Percentiles rank a stretch among this genome's conserved stretches.
These are phyloP conservation scores for Drosophila cyrtoloma DNA, from an alignment of 2,888 invertebrate genomes.

Conservation along the genomic window DNA sequence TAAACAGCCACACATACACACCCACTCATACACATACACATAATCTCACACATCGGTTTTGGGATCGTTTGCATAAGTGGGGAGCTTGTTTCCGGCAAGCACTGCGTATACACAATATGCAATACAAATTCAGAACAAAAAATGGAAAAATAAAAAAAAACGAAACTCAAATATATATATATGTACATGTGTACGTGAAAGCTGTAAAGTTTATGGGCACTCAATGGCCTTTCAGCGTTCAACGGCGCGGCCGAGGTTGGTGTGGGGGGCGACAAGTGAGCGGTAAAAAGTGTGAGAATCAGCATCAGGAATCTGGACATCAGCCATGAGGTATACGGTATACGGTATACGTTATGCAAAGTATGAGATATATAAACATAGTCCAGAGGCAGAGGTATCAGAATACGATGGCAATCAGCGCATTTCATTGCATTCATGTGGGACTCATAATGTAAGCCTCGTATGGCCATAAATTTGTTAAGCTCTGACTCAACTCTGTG, in stretches of 20 bases:
- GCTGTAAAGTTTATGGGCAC: slow-evolving; percentile 42
- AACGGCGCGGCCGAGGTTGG: not conserved
- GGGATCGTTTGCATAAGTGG: slow-evolving; percentile 71
- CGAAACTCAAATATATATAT: slow-evolving; percentile 10
- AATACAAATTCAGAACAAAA: slow-evolving; percentile 41
- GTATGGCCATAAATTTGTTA: slow-evolving; percentile 32
- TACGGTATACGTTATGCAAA: not conserved
- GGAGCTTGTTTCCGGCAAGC: slow-evolving; percentile 49
- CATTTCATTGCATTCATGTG: slow-evolving; percentile 42
- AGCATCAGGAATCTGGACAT: slow-evolving; percentile 17
- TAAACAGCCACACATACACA: slow-evolving; percentile 35
- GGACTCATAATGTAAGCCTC: slow-evolving; percentile 43
- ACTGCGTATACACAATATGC: slow-evolving; percentile 66
- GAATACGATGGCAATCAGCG: slow-evolving; percentile 33
- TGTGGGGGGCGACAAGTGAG: not conserved
- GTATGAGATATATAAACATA: slow-evolving; percentile 8
- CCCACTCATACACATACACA: slow-evolving; percentile 3
- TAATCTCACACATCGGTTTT: slow-evolving; percentile 16
- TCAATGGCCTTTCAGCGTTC: slow-evolving; percentile 35
- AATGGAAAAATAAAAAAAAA: slow-evolving; percentile 3
- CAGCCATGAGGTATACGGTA: slow-evolving; percentile 6
- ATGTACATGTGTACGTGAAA: not conserved
- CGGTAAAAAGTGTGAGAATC: slow-evolving; percentile 37
- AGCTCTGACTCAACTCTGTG: not conserved
- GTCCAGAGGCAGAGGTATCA: slow-evolving; percentile 15